phyloP scores from a whole-genome alignment of 2,888 invertebrate genomes.

The Dorcus parallelipipedus region DNA sequence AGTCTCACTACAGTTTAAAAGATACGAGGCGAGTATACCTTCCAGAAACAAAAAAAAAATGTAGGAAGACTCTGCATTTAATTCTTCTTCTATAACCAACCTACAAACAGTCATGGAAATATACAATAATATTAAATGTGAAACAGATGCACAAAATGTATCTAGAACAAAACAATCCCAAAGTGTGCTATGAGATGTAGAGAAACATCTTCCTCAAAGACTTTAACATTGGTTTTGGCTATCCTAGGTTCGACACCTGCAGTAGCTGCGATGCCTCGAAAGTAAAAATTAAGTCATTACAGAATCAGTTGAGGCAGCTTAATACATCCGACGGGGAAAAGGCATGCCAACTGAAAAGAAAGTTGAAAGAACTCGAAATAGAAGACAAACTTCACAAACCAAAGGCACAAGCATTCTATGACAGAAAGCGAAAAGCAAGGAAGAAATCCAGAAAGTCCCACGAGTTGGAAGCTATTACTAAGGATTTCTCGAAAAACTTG shows the following conservation, averaged over 20 bases:
- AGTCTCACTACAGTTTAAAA: no score
- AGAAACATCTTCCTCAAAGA: slow-evolving; percentile 9
- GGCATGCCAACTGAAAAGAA: no score
- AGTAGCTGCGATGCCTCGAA: neutral
- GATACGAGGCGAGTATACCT: no score
- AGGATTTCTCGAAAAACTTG: no score
- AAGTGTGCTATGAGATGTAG: slow-evolving; percentile 1
- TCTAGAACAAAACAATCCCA: neutral
- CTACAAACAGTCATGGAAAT: no score
- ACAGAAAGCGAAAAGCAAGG: slow-evolving; percentile 1
- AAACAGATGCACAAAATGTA: slow-evolving; percentile 7
- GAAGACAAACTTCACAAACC: slow-evolving; percentile 4
- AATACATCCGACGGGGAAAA: no score
- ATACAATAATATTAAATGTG: neutral
- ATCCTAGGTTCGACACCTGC: slow-evolving; percentile 3
- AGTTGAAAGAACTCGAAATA: slow-evolving; percentile 1
- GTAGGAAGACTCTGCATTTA: no score
- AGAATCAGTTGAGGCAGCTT: no score
- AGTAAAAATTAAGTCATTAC: no score
- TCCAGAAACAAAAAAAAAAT: no score
- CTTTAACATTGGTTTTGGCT: slow-evolving; percentile 1
- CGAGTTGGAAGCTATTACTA: neutral
- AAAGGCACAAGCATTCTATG: neutral
- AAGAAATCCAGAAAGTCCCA: neutral
- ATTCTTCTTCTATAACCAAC: no score